Evolutionary conservation across 2,888 invertebrate genomes (phyloP).

Genomic region (Erebia palarica): DNA sequence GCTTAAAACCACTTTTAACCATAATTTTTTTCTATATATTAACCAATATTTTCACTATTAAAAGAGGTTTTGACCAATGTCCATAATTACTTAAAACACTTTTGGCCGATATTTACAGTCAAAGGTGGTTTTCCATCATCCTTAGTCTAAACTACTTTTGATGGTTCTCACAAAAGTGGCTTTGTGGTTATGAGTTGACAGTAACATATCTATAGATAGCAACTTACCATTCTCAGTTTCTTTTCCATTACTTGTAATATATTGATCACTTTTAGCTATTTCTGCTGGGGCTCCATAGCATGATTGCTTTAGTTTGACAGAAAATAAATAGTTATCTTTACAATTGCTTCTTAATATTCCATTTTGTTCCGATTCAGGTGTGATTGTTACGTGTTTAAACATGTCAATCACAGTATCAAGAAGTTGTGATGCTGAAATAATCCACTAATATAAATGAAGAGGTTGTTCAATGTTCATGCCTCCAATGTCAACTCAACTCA

Average conservation of each 20-base stretch:
- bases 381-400: neutral
- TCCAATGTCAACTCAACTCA: too few species aligned
- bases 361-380: neutral
- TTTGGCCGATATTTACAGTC: too few species aligned
- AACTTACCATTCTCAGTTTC: neutral
- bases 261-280: neutral
- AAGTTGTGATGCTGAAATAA: neutral
- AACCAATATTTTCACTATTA: too few species aligned
- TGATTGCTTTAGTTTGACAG: neutral
- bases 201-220: neutral
- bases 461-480: too few species aligned
- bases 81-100: too few species aligned
- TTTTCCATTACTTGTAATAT: neutral
- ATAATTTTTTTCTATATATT: too few species aligned
- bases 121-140: too few species aligned
- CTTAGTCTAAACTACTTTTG: too few species aligned
- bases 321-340: slow-evolving; percentile 4
- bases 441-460: neutral
- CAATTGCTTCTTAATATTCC: neutral
- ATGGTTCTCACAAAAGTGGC: too few species aligned
- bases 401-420: neutral
- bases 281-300: neutral
- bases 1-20: too few species aligned
- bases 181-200: too few species aligned
- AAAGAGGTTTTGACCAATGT: too few species aligned